A percentile compares a stretch with the other conserved stretches of the same genome.
These are phyloP conservation scores for Sardinella longiceps DNA, from an alignment of 2,797 vertebrate genomes.

Conservation along the genomic window DNA sequence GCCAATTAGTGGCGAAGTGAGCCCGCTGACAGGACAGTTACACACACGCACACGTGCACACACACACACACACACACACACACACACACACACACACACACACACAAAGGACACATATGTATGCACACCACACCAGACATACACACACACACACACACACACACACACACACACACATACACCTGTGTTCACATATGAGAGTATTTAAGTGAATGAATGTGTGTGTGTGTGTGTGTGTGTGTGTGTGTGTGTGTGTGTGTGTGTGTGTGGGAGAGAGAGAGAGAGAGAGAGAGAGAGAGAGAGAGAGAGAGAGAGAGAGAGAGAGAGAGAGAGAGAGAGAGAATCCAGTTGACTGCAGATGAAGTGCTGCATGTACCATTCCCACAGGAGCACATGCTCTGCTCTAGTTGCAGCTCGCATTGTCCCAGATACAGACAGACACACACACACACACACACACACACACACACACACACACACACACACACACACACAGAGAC, in stretches of 20 bases:
- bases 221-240: constrained; percentile 2
- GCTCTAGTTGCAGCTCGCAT: constrained; percentile 76
- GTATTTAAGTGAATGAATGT: neutral
- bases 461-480: constrained; percentile 39
- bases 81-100: constrained; percentile 32
- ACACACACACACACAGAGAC: constrained; percentile 17
- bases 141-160: constrained; percentile 40
- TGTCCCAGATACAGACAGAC: constrained; percentile 73
- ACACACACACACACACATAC: constrained; percentile 22
- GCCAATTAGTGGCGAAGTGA: neutral
- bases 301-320: neutral
- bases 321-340: neutral
- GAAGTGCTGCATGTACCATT: constrained; percentile 67
- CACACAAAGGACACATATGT: constrained; percentile 27
- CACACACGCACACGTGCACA: constrained; percentile 35
- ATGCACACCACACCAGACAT: too few relatives aligned
- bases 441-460: constrained; percentile 28
- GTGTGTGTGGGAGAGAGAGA: constrained; percentile 11
- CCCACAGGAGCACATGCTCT: constrained; percentile 68
- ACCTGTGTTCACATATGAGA: neutral
- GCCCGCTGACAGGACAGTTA: neutral
- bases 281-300: too few relatives aligned
- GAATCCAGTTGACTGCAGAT: constrained; percentile 59
- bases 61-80: constrained; percentile 41
- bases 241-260: neutral